Base-by-base conservation (phyloP, 2,113 vertebrate genomes). In the Choloepus hoffmanni region DNA sequence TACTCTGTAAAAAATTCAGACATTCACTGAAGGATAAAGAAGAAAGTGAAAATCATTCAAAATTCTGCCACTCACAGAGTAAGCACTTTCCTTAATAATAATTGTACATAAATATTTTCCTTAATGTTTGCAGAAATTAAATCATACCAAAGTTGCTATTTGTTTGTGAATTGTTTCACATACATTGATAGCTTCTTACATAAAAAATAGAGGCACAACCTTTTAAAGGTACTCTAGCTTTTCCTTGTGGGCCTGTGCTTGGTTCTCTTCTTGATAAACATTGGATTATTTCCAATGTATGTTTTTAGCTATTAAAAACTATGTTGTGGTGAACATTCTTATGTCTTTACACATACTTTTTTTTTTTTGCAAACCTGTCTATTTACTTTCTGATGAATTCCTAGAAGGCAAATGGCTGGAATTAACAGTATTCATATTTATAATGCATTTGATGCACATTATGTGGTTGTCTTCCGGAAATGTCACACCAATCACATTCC, bases 101-200 rank as follows among this genome's bases (percentile, higher is more conserved):
- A 33, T 36, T 73, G 16, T 89, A 36, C 78, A 63, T 2, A 53
- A 67, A 81, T 74, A 60, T 50, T 90, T 73, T 68, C 21, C 43
- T 85, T 45, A 72, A 89, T 33, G 21, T 60, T 86, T 91, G n/a
- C 30, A 28, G 70, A 91, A 88, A 62, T 85, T 63, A 65, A 28
- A 43, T 87, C 60, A 70, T 77, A 53, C 30, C 12, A 53, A 68
- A 8, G 62, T 53, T 5, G 1, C 12, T 45, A 0, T 65, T 6
- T 86, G 68, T 81, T 21, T n/a, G 45, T 50, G 50, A 45, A n/a
- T 53, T 16, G 9, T 12, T 60, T 90, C 40, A 43, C 60, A 82
- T 67, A 82, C 26, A n/a, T 15, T 1, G 5, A 60, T 26, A 86
- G n/a, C 3, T 33, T 81, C 50, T 62, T 67, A 76, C 36, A 33